A percentile compares a stretch with the other conserved stretches of the same genome.
Evolutionary conservation across 2,888 invertebrate species (phyloP).

Genomic region (Diabrotica balteata): DNA sequence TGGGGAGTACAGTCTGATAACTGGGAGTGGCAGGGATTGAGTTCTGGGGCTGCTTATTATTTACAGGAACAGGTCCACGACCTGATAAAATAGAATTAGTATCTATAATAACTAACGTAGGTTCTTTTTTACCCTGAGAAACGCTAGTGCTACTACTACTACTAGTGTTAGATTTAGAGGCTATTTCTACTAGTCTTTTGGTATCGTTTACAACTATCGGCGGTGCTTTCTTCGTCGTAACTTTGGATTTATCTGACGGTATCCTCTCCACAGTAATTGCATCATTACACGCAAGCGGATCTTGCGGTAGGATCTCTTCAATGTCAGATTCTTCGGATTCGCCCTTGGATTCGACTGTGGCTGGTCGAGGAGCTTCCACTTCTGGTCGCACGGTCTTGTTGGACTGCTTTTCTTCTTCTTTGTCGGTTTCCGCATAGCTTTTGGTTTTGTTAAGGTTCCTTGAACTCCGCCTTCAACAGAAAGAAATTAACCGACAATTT

Average conservation of each 20-base stretch:
- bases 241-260: conserved; percentile 29
- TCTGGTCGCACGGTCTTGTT: conserved; percentile 8
- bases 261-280: conserved; percentile 38
- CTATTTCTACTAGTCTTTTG: conserved; percentile 73
- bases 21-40: conserved; percentile 44
- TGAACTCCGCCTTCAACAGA: conserved; percentile 60
- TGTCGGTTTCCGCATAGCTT: conserved; percentile 58
- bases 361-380: background rate
- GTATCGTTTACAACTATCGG: conserved; percentile 73
- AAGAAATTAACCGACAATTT: background rate
- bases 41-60: conserved; percentile 49
- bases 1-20: conserved; percentile 61
- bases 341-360: background rate
- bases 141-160: conserved; percentile 37
- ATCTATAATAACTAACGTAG: conserved; percentile 80
- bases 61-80: conserved; percentile 65
- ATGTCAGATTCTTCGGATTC: conserved; percentile 65
- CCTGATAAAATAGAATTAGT: conserved; percentile 75
- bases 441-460: conserved; percentile 67
- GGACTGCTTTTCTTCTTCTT: conserved; percentile 56
- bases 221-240: conserved; percentile 23
- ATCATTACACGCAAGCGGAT: conserved; percentile 62
- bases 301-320: conserved; percentile 69
- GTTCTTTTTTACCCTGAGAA: conserved; percentile 68
- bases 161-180: conserved; percentile 63